These are phyloP conservation scores for Oscheius sp. DNA, from an alignment of 2,888 invertebrate genomes.

Conservation along the genomic window DNA sequence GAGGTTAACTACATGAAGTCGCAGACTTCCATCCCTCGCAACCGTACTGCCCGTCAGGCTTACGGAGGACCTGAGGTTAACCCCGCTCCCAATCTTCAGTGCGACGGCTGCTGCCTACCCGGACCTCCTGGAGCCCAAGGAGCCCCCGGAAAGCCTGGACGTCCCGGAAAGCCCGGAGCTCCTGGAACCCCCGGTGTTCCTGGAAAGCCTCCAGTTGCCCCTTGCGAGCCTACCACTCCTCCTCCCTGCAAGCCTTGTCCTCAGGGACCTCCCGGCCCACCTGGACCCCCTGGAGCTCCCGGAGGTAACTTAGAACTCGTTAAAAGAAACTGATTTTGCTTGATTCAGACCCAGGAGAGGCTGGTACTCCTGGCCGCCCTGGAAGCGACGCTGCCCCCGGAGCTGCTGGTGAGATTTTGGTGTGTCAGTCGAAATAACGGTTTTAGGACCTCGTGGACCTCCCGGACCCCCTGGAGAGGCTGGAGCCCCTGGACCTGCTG, in stretches of 20 bases:
- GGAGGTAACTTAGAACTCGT: constrained; percentile 31
- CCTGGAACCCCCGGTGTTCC: constrained; percentile 62
- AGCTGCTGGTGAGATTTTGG: constrained; percentile 45
- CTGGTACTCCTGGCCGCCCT: constrained; percentile 64
- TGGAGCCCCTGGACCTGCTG: constrained; percentile 63
- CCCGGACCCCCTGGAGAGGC: constrained; percentile 57
- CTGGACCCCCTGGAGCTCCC: constrained; percentile 53
- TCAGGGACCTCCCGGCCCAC: constrained; percentile 65
- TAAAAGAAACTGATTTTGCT: too few relatives aligned
- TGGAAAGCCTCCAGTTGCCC: constrained; percentile 69
- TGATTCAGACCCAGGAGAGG: constrained; percentile 55
- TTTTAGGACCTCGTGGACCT: constrained; percentile 48
- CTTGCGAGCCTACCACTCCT: constrained; percentile 72
- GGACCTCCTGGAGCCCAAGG: constrained; percentile 69
- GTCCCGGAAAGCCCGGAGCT: constrained; percentile 63
- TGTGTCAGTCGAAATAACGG: not conserved
- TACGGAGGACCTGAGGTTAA: constrained; percentile 69
- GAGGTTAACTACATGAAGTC: constrained; percentile 73
- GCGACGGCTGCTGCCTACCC: constrained; percentile 65
- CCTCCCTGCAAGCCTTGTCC: constrained; percentile 71
- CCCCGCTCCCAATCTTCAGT: constrained; percentile 62
- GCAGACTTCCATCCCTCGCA: constrained; percentile 60
- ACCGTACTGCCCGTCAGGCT: constrained; percentile 72
- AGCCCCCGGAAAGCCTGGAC: constrained; percentile 68
- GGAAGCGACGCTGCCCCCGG: constrained; percentile 65